Base-by-base conservation (phyloP, 1,140 invertebrate species). In the Pseudomyrmex cubaensis region DNA sequence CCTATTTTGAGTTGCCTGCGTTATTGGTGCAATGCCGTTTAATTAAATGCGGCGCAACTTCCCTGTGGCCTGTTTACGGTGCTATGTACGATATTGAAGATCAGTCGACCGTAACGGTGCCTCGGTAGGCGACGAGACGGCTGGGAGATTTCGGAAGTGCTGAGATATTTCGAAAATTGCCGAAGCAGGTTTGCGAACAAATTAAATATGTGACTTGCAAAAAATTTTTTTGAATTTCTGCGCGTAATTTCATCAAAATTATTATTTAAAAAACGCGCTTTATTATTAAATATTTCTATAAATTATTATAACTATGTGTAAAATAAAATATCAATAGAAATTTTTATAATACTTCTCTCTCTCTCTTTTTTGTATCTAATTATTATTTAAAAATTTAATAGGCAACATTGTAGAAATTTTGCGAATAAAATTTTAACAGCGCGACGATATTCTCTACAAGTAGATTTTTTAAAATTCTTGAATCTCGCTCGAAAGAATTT, bases 21-120 rank as follows among this genome's bases (percentile, higher is more conserved):
- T 70, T 80, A 72, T 72, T 70, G 20, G 66, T 10, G 54, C 13
- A n/a, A 56, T 54, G 67, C 20, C 44, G 54, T 80, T 80, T 80
- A 80, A 80, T 80, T 80, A 80, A 80, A 61, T 59, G 20, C 12
- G 15, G 20, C 20, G 17, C 35, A 80, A 80, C 76, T 72, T 70
- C 54, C n/a, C 20, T 2, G 17, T 46, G 35, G 35, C 44, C 13
- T 72, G 56, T 80, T 80, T 72, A 69, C 46, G 66, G 44, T 50
- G 22, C 54, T 59, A 50, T 78, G 44, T 78, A 59, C 25, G 54
- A 80, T 80, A 80, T 80, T 72, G 54, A 61, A 80, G 76, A 72
- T 80, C 66, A 72, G 54, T 72, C 76, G 67, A 80, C 66, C 54
- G n/a, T 80, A 80, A 78, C 46, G 50, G 50, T 46, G 50, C 50